Evolutionary conservation across 2,797 vertebrate genomes (phyloP).

Genomic region (Cottoperca gobio): DNA sequence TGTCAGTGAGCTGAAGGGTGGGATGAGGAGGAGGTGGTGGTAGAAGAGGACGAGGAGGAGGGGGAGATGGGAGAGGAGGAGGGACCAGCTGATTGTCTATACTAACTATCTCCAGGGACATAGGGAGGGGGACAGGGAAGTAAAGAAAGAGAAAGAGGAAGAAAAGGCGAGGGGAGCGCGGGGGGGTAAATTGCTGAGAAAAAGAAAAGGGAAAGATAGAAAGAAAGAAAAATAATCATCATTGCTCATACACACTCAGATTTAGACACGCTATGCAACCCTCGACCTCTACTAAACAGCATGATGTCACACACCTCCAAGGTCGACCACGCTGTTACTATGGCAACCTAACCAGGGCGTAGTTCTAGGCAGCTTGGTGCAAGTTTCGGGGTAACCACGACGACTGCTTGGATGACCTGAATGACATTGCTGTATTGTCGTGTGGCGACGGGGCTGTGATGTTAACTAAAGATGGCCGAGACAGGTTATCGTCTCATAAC

Average conservation of each 20-base stretch:
- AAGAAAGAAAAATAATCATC: neutral
- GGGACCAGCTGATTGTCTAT: slow-evolving; percentile 69
- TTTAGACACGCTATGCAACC: slow-evolving; percentile 21
- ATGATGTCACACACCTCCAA: slow-evolving; percentile 62
- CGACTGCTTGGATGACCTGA: slow-evolving; percentile 65
- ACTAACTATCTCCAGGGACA: slow-evolving; percentile 67
- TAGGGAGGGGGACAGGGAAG: slow-evolving; percentile 41
- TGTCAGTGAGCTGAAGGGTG: slow-evolving; percentile 73
- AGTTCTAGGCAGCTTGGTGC: slow-evolving; percentile 43
- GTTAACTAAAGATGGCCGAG: slow-evolving; percentile 17
- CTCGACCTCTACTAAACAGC: slow-evolving; percentile 43
- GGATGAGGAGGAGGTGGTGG: slow-evolving; percentile 46
- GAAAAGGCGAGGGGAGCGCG: neutral
- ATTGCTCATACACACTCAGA: slow-evolving; percentile 14
- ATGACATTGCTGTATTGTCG: slow-evolving; percentile 56
- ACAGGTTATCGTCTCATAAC: slow-evolving; percentile 33
- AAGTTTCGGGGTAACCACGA: slow-evolving; percentile 68
- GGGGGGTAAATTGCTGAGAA: neutral
- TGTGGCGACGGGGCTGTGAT: slow-evolving; percentile 20
- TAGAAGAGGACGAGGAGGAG: slow-evolving; percentile 22
- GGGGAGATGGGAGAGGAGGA: slow-evolving; percentile 32
- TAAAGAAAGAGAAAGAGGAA: slow-evolving; percentile 20
- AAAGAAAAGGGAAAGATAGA: neutral
- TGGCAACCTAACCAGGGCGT: slow-evolving; percentile 69
- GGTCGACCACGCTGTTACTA: slow-evolving; percentile 71